Evolutionary conservation across 1,140 invertebrate genomes (phyloP).

Genomic region (Propsilocerus akamusi): DNA sequence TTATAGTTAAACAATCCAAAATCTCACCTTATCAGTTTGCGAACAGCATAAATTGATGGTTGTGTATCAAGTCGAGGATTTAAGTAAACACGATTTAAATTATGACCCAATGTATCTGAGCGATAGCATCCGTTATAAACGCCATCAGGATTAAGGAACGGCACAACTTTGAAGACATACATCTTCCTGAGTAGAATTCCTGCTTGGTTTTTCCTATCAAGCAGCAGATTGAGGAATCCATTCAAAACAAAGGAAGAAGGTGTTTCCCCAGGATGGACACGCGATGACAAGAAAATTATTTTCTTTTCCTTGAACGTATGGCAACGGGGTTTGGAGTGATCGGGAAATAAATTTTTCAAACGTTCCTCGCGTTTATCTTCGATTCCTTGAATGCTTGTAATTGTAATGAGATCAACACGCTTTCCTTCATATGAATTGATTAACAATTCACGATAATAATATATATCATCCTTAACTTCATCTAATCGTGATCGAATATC

Average conservation of each 20-base stretch:
- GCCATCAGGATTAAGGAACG: slow-evolving; percentile 86
- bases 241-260: slow-evolving; percentile 89
- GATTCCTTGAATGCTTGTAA: slow-evolving; percentile 67
- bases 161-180: slow-evolving; percentile 84
- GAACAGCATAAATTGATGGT: slow-evolving; percentile 68
- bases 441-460: slow-evolving; percentile 70
- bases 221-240: slow-evolving; percentile 64
- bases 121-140: slow-evolving; percentile 77
- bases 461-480: slow-evolving; percentile 42
- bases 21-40: slow-evolving; percentile 50
- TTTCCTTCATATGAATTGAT: slow-evolving; percentile 67
- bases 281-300: slow-evolving; percentile 67
- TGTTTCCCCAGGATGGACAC: slow-evolving; percentile 88
- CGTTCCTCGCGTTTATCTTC: slow-evolving; percentile 45
- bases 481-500: too few species aligned
- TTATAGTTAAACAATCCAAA: background rate
- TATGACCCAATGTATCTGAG: slow-evolving; percentile 75
- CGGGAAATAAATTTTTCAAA: slow-evolving; percentile 61
- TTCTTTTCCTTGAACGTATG: slow-evolving; percentile 8
- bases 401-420: slow-evolving; percentile 70
- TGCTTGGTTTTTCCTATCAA: slow-evolving; percentile 30
- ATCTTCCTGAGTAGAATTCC: slow-evolving; percentile 48
- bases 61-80: slow-evolving; percentile 55
- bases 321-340: slow-evolving; percentile 21
- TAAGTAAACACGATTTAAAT: slow-evolving; percentile 73